Evolutionary conservation across 2,797 vertebrate genomes (phyloP), one percentile per base, ranked within the genome.

Genomic region (Melanogrammus aeglefinus): DNA sequence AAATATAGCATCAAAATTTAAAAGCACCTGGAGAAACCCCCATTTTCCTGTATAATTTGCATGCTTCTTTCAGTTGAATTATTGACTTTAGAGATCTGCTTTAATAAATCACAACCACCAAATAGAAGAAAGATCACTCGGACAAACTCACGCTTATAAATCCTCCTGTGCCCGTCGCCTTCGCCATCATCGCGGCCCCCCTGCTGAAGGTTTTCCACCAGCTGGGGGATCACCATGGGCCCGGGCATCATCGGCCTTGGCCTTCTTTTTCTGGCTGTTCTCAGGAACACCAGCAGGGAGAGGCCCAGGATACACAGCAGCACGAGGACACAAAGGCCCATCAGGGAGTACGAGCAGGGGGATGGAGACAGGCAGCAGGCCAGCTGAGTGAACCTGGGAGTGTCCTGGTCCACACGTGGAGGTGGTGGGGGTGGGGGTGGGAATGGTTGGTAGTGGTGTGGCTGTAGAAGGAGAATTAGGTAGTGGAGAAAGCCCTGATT

Each of bases 321-420:
- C 77, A 93, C 77, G 2, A 77, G 38, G 18, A 86, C 18, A 78
- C 88, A 89, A n/a, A 94, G 33, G 1, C 85, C 90, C 79, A 94
- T 81, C 41, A 94, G 80, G 9, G 87, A 81, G 84, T 91, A 92
- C 31, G n/a, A 93, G 74, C 41, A 91, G n/a, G n/a, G 86, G 12
- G 0, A 76, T 75, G 1, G 88, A 51, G 44, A 86, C 82, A 2
- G 82, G 80, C 39, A 82, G 39, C 57, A 24, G 5, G 73, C 1
- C 41, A 3, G 10, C 41, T 16, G 41, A 1, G 38, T 39, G 9
- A 39, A 2, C 6, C 38, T 10, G 7, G 8, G 8, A 39, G 38
- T 39, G 38, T 39, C 38, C 7, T 2, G 9, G 8, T 39, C 9
- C 9, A 7, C 7, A 39, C 8, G 38, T 39, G 38, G 38, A 39